Evolutionary conservation across 2,113 vertebrate species (phyloP).

Genomic region (Syrmaticus mikado): DNA sequence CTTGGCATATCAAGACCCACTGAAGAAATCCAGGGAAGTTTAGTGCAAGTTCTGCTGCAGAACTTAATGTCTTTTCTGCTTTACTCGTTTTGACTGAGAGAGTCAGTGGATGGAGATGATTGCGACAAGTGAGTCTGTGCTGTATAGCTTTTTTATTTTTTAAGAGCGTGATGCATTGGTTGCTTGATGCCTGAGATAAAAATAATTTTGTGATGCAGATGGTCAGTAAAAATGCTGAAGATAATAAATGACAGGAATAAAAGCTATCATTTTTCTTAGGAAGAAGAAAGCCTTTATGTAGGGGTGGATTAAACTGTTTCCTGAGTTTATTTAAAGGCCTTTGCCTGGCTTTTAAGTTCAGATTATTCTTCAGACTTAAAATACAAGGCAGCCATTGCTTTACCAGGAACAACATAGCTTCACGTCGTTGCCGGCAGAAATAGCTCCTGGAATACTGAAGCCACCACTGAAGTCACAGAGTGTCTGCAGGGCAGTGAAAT

Average conservation of each 20-base stretch:
- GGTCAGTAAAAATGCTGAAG: constrained; percentile 22
- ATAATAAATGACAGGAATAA: neutral
- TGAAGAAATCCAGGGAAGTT: neutral
- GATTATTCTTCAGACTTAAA: neutral
- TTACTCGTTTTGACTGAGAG: neutral
- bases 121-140: neutral
- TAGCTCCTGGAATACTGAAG: neutral
- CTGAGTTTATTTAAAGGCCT: neutral
- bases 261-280: neutral
- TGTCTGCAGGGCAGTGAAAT: neutral
- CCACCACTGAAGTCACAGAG: neutral
- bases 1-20: neutral
- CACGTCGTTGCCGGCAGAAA: neutral
- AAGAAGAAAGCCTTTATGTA: neutral
- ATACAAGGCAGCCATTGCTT: neutral
- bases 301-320: neutral
- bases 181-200: constrained; percentile 16
- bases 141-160: neutral
- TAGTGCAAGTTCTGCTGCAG: neutral
- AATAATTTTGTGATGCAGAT: neutral
- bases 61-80: neutral
- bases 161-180: neutral
- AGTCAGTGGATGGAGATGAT: neutral
- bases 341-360: neutral
- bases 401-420: neutral